Evolutionary conservation across 92 coral and sea anemone species (phyloP).

Genomic region (Parazoanthus darwini): DNA sequence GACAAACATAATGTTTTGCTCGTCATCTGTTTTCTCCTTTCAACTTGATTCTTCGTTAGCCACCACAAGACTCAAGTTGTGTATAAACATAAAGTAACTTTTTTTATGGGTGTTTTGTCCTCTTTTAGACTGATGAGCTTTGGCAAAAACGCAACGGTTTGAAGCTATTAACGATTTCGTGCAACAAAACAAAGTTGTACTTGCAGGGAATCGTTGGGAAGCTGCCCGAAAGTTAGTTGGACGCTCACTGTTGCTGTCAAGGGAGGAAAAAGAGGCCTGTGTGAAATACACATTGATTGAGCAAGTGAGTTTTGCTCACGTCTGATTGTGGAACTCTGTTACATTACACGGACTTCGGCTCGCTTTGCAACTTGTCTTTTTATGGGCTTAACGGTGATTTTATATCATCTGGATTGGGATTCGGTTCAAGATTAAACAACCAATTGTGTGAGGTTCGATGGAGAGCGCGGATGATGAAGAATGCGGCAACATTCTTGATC

Average conservation of each 20-base stretch:
- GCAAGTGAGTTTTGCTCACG: not conserved
- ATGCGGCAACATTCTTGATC: not conserved
- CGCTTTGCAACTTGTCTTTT: not conserved
- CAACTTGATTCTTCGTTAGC: not conserved
- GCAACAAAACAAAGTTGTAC: not conserved
- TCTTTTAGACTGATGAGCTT: not conserved
- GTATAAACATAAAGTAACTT: not conserved
- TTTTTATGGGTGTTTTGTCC: not conserved
- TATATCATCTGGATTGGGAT: not conserved
- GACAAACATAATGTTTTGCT: not conserved
- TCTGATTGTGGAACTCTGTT: not conserved
- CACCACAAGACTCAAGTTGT: not conserved
- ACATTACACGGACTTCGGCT: not conserved
- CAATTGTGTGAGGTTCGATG: not conserved
- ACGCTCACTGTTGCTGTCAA: not conserved
- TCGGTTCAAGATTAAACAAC: not conserved
- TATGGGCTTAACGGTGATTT: not conserved
- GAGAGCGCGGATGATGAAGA: constrained; percentile 13
- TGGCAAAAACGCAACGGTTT: not conserved
- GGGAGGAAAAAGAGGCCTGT: not conserved
- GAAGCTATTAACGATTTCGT: not conserved
- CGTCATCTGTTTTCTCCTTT: not conserved
- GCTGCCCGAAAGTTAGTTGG: too few species aligned
- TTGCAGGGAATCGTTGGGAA: not conserved
- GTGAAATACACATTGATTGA: too few species aligned